Conservation (phyloP, 2,888 invertebrate genomes). For the Axea sp. region DNA sequence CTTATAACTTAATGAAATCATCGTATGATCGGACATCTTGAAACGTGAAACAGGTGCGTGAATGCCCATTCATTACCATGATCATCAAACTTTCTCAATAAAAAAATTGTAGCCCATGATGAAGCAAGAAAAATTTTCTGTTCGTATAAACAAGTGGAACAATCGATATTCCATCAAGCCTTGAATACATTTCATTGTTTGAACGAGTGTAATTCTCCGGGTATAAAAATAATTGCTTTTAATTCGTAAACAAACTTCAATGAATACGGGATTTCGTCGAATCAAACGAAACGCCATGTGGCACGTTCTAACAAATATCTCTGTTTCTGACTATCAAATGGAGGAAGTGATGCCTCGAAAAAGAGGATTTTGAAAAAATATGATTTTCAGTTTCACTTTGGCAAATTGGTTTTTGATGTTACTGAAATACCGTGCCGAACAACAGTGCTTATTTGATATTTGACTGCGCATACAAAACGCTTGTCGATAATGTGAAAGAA, state of each 20-base stretch:
- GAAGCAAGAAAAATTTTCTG: slow-evolving; percentile 58
- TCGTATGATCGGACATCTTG: too few species aligned
- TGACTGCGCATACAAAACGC: background rate
- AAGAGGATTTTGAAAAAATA: background rate
- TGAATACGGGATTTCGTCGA: slow-evolving; percentile 7
- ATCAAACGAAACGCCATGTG: background rate
- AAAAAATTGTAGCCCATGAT: slow-evolving; percentile 37
- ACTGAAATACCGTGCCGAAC: background rate
- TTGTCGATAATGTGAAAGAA: background rate
- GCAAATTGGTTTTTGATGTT: slow-evolving; percentile 1
- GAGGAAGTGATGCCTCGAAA: background rate
- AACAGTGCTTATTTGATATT: slow-evolving; percentile 9
- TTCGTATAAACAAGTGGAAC: slow-evolving; percentile 69
- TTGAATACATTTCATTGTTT: slow-evolving; percentile 32
- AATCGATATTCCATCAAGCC: slow-evolving; percentile 65
- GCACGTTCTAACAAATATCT: too few species aligned
- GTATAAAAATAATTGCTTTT: slow-evolving; percentile 50
- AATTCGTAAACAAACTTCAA: slow-evolving; percentile 37
- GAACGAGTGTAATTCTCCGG: slow-evolving; percentile 28
- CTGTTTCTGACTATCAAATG: background rate
- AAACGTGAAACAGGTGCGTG: too few species aligned
- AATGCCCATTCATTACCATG: slow-evolving; percentile 21
- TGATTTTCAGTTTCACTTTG: background rate
- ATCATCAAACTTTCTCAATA: slow-evolving; percentile 37
- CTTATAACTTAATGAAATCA: too few species aligned